Base-by-base conservation (phyloP, 1,140 invertebrate genomes). In the Saccostrea echinata region DNA sequence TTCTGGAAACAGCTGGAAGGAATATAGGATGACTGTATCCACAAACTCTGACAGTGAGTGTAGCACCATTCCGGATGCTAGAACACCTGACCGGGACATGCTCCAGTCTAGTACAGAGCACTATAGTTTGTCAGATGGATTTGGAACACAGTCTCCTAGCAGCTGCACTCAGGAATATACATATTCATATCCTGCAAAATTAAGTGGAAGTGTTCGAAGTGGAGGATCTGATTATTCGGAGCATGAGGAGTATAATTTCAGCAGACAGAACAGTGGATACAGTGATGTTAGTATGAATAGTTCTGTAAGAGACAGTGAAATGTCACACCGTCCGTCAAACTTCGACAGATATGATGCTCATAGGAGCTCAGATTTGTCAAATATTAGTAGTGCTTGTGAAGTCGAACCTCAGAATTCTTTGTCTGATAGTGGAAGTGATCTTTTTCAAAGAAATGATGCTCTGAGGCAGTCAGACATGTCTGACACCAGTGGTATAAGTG, bases 401-500 rank as follows among this genome's bases (percentile, higher is more conserved):
- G 88, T 21, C 30, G 53, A 90, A 30, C 55, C 86, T 18, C 64
- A 24, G 52, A 83, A 88, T 85, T 88, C 89, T 84, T 64, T 80
- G 6, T 90, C 88, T 6, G 86, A 89, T 57, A 90, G 86, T 71
- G 86, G 76, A 9, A 87, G 88, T 80, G 90, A 90, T 3, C 53
- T 83, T 21, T 91, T 91, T 61, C 87, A 90, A 84, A 51, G 91
- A 80, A 87, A 90, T 82, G 88, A 88, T 71, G 84, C 86, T 12
- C 89, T 88, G 89, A 84, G 90, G 13, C 88, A 90, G 33, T 90
- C 91, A 21, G 90, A 91, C 84, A 88, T 90, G 68, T 91, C 91
- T 3, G 88, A 90, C n/a, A 90, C 89, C 12, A 91, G 91, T 88
- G 90, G 91, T 76, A 90, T 90, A 27, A 91, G 91, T 91, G 89